Base-by-base conservation (phyloP, 2,113 vertebrate genomes). In the Datnioides undecimradiatus region DNA sequence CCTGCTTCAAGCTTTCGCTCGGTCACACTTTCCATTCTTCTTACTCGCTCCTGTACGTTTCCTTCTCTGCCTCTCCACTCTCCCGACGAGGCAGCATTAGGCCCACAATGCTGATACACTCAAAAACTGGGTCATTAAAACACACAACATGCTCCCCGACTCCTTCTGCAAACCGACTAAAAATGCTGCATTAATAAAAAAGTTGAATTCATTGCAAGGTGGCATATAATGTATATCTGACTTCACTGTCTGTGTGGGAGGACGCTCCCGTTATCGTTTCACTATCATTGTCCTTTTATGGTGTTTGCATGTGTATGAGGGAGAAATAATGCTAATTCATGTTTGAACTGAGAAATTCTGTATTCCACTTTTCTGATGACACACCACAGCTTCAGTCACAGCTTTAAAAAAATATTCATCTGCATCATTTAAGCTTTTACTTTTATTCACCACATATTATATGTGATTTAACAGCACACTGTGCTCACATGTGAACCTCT, bases 121-220 rank as follows among this genome's bases (percentile, higher is more conserved):
- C 2, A 1, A 51, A 83, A 87, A 85, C 51, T 77, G 80, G 86
- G 84, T 83, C 84, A 88, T 34, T 63, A 59, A 83, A 86, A 71
- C 49, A 49, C 40, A 41, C 36, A 1, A 23, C 45, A 8, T 23
- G n/a, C 21, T 41, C 45, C n/a, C 21, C 43, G n/a, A 51, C 11
- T 55, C 29, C 45, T 40, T n/a, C n/a, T 27, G 16, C 4, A 41
- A 36, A 73, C n/a, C 45, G 54, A 46, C n/a, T 48, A 58, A 41
- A 75, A 57, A 79, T 40, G 54, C 34, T 23, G 25, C 8, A 8
- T 14, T 14, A 31, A 72, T 19, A 38, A 34, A 38, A 38, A 43
- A 67, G 25, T 36, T 45, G 7, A 14, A 2, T 66, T 51, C 19
- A 58, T 25, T 14, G n/a, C 31, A 25, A 48, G 23, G 2, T 8